Base-by-base conservation (phyloP, 1,140 invertebrate species). In the Zaprionus nigranus region DNA sequence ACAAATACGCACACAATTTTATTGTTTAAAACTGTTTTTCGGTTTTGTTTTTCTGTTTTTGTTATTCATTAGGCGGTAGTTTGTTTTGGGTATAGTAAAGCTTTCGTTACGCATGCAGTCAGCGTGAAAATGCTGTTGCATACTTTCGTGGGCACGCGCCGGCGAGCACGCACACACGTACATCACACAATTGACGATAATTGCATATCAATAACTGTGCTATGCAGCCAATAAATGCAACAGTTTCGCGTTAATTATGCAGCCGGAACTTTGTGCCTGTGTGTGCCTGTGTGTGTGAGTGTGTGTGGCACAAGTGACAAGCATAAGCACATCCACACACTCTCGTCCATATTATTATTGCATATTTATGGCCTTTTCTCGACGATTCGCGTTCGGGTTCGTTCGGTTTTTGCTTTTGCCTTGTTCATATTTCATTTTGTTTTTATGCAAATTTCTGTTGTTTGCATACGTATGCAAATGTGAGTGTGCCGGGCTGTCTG, bases 371-470 rank as follows among this genome's bases (percentile, higher is more conserved):
- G 63, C 24, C 53, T 51, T 69, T 65, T 68, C 62, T 87, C 82
- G 67, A 66, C 62, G 78, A 84, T 72, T 78, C 63, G 82, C 62
- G 62, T 70, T 80, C 73, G 74, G 51, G 73, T 69, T 82, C 66
- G 61, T 24, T 43, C 57, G 63, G 36, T 17, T 43, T 64, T 58
- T 65, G 26, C 62, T 26, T 68, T 54, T 24, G 22, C 36, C 36
- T 67, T 54, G 77, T 60, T 77, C 77, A 64, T 75, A 78, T 81
- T 78, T 84, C 65, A 84, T 74, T 78, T 78, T 36, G 62, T 65
- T 83, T 72, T 62, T 87, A 78, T 86, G 77, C 74, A 84, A 69
- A 84, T 88, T 81, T 78, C 62, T 75, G 51, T 60, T 46, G 65
- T 56, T 62, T 59, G 66, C 51, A 51, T 22, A 46, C 34, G 61